Base-by-base conservation (phyloP, 64 coral and sea anemone genomes). In the Anthopleura sola region DNA sequence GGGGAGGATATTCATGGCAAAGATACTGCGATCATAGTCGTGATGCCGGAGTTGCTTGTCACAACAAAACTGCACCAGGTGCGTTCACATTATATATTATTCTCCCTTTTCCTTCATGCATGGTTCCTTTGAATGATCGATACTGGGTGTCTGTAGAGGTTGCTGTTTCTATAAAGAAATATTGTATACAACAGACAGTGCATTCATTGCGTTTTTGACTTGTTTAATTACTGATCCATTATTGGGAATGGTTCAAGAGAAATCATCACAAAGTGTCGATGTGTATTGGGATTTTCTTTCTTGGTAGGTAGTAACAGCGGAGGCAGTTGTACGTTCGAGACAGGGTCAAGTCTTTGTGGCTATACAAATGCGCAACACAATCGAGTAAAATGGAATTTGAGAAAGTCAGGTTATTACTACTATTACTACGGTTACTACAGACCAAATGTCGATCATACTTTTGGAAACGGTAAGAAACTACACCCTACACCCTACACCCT, bases 31-130 rank as follows among this genome's bases (percentile, higher is more conserved):
- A 15, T 79, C 76, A 79, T 17, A 44, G 19, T 24, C 18, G 13
- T 24, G 76, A 79, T 79, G 76, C 76, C 23, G 76, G 76, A 21
- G 76, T 79, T 24, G 76, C 76, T 44, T 79, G 76, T 26, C 76
- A 16, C 66, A 71, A 71, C 28, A 31, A 71, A 32, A 71, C 66
- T 14, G 66, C 66, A 71, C 66, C 66, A 33, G 66, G 66, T 71
- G 28, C 2, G 11, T 71, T 5, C 0, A 44, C 40, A 44, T 44
- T 8, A 44, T 44, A n/a, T n/a, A n/a, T n/a, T n/a, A n/a, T n/a
- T n/a, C n/a, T n/a, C n/a, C n/a, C n/a, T n/a, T n/a, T n/a, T n/a
- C n/a, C n/a, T n/a, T n/a, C n/a, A n/a, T n/a, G n/a, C n/a, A n/a
- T n/a, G n/a, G n/a, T n/a, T n/a, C n/a, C n/a, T n/a, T n/a, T n/a